Conservation (phyloP, 2,113 vertebrate species). For the Aptenodytes patagonicus region DNA sequence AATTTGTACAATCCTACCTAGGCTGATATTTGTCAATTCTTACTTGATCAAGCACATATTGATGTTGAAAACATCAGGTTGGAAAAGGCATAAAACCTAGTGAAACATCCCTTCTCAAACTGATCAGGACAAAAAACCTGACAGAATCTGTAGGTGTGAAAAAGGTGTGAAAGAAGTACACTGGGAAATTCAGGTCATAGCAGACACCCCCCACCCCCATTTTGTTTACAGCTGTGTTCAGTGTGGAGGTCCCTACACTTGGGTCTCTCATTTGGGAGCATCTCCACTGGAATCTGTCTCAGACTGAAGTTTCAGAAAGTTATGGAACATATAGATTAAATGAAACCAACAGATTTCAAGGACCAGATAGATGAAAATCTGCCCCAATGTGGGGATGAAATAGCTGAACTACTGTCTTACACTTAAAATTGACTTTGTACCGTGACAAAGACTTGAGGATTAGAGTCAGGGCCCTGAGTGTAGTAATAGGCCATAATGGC, state of each 20-base stretch:
- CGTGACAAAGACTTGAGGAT: background rate
- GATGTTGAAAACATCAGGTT: background rate
- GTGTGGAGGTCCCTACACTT: background rate
- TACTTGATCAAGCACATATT: background rate
- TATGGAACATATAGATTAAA: background rate
- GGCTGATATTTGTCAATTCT: background rate
- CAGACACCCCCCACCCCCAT: background rate
- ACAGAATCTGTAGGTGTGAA: background rate
- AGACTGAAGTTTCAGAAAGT: background rate
- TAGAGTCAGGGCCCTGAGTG: background rate
- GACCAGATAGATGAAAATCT: background rate
- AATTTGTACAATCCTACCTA: background rate
- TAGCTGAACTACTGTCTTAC: background rate
- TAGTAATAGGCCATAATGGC: background rate
- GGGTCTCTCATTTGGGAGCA: background rate
- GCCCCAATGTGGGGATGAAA: background rate
- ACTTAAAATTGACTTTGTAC: background rate
- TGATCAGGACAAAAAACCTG: background rate
- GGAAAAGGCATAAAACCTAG: background rate
- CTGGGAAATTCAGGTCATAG: background rate
- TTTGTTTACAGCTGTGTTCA: background rate
- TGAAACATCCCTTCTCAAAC: background rate
- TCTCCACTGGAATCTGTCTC: background rate
- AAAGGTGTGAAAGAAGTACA: background rate
- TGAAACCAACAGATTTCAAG: background rate